Conservation (phyloP, 2,113 vertebrate genomes). For the Ictidomys tridecemlineatus region DNA sequence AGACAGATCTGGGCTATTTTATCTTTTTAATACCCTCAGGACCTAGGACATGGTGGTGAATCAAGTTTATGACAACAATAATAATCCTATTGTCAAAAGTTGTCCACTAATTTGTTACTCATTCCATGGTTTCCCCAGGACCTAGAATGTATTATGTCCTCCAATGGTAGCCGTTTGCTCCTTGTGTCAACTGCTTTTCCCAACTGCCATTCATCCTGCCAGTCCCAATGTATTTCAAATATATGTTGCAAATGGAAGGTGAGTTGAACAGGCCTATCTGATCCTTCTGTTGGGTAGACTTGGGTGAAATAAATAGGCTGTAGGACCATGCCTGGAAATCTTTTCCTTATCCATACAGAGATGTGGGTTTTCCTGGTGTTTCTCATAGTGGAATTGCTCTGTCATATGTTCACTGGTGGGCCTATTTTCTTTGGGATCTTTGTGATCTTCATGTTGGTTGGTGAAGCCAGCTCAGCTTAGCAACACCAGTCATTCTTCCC, state of each 20-base stretch:
- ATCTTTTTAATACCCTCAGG: background rate
- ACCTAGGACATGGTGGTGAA: background rate
- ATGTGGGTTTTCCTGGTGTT: background rate
- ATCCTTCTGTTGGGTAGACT: background rate
- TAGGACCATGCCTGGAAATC: background rate
- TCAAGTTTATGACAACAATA: background rate
- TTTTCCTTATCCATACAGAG: background rate
- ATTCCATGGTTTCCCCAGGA: background rate
- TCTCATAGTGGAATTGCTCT: background rate
- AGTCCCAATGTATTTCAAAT: background rate
- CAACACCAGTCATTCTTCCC: background rate
- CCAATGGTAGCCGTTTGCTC: background rate
- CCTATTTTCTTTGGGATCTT: background rate
- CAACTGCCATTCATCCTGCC: background rate
- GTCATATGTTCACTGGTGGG: background rate
- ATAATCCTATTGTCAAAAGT: background rate
- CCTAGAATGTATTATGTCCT: background rate
- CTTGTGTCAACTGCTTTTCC: background rate
- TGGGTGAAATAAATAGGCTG: background rate
- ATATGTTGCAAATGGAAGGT: background rate
- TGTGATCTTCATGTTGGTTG: background rate
- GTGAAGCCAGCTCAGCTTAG: background rate
- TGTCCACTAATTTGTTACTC: background rate
- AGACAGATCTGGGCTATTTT: background rate
- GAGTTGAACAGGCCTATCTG: background rate